phyloP scores from a whole-genome alignment of 2,888 invertebrate genomes.

The Drosophila putrida region DNA sequence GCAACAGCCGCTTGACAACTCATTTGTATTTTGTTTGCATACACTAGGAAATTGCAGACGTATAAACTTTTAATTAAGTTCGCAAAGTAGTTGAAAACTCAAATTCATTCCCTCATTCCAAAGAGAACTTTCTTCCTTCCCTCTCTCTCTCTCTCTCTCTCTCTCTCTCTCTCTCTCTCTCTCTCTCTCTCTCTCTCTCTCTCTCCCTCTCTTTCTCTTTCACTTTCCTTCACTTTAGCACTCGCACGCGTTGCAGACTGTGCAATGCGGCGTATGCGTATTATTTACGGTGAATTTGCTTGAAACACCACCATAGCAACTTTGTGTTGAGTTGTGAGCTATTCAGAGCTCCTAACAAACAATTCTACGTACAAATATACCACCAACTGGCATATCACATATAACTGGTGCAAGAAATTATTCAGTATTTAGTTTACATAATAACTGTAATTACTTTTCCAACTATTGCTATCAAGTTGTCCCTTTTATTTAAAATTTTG shows the following conservation, averaged over 20 bases:
- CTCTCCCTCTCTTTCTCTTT: too few relatives aligned
- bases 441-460: not conserved
- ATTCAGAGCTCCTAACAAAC: slow-evolving; percentile 5
- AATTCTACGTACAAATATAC: slow-evolving; percentile 8
- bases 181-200: not conserved
- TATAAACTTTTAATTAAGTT: slow-evolving; percentile 79
- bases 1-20: slow-evolving; percentile 30
- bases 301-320: slow-evolving; percentile 8
- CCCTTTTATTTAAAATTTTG: not conserved
- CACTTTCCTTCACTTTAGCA: not conserved
- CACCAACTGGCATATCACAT: not conserved
- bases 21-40: slow-evolving; percentile 55
- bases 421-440: not conserved
- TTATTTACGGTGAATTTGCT: slow-evolving; percentile 34
- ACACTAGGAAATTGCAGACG: slow-evolving; percentile 70
- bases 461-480: not conserved
- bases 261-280: slow-evolving; percentile 46
- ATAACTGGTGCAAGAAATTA: not conserved
- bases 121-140: too few relatives aligned
- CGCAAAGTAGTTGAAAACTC: slow-evolving; percentile 57
- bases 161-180: not conserved
- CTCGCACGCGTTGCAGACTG: slow-evolving; percentile 3
- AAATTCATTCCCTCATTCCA: slow-evolving; percentile 21
- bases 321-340: slow-evolving; percentile 5
- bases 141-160: not conserved